A percentile compares a stretch with the other conserved stretches of the same genome.
Evolutionary conservation across 2,888 invertebrate genomes (phyloP).

Genomic region (Ptychoptera contaminata): DNA sequence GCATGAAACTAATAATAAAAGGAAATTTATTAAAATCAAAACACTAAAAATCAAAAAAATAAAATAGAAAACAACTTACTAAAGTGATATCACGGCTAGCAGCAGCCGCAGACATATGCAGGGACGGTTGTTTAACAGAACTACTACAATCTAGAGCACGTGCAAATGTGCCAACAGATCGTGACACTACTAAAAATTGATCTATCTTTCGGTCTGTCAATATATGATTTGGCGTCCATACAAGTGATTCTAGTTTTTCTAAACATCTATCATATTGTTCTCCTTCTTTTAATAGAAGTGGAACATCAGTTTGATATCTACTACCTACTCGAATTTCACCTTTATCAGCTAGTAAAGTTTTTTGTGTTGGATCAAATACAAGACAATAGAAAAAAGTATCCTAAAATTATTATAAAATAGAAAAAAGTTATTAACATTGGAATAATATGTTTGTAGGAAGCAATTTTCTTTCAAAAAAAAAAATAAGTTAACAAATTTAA

Average conservation of each 20-base stretch:
- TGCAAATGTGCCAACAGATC: conserved; percentile 96
- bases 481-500: conserved; percentile 2
- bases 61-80: conserved; percentile 31
- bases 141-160: conserved; percentile 96
- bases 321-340: conserved; percentile 87
- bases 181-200: conserved; percentile 88
- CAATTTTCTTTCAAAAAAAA: neutral
- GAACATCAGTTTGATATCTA: conserved; percentile 92
- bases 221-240: conserved; percentile 88
- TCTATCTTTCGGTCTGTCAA: conserved; percentile 93
- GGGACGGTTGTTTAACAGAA: conserved; percentile 93
- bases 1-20: conserved; percentile 71
- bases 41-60: conserved; percentile 8
- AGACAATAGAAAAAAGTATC: conserved; percentile 99
- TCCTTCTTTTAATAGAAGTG: conserved; percentile 66
- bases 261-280: conserved; percentile 40
- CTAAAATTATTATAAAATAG: conserved; percentile 36
- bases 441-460: conserved; percentile 2
- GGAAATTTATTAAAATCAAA: conserved; percentile 7
- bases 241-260: conserved; percentile 73
- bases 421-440: neutral
- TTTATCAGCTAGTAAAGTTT: conserved; percentile 96
- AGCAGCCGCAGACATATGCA: conserved; percentile 99
- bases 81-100: conserved; percentile 96
- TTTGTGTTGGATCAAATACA: conserved; percentile 98